Percentiles rank a stretch among this genome's conserved stretches.
Conservation (phyloP, 2,888 invertebrate species). For the Bombyx huttoni region DNA sequence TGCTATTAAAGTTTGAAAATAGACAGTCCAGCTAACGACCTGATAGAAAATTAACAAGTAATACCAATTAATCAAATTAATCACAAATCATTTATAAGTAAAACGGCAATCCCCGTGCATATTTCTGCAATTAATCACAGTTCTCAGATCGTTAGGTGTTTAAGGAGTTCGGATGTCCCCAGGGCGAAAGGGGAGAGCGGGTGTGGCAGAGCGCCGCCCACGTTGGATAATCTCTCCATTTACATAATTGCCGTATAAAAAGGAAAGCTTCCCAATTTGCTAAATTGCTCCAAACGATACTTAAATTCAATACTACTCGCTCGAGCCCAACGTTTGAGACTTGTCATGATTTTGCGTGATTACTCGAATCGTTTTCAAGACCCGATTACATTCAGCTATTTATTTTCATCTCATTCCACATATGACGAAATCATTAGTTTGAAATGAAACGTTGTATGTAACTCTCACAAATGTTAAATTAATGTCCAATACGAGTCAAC, state of each 20-base stretch:
- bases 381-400: too few relatives aligned
- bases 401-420: too few relatives aligned
- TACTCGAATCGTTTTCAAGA: not conserved
- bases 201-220: conserved; percentile 62
- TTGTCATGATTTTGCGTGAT: not conserved
- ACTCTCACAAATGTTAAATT: not conserved
- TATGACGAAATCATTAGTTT: too few relatives aligned
- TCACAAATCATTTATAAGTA: conserved; percentile 36
- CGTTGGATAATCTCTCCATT: conserved; percentile 69
- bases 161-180: conserved; percentile 40
- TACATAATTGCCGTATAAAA: conserved; percentile 74
- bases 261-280: conserved; percentile 70
- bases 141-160: conserved; percentile 53
- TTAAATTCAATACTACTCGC: conserved; percentile 20
- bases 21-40: too few relatives aligned
- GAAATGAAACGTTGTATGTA: not conserved
- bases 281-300: conserved; percentile 68
- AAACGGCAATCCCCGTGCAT: conserved; percentile 33
- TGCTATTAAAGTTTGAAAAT: too few relatives aligned
- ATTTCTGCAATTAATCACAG: conserved; percentile 61
- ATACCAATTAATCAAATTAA: conserved; percentile 58
- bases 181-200: conserved; percentile 55
- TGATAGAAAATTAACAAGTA: conserved; percentile 7
- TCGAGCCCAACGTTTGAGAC: not conserved
- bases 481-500: not conserved